A percentile compares a stretch with the other conserved stretches of the same genome.
Evolutionary conservation across 2,888 invertebrate genomes (phyloP).

Genomic region (Tetanocera ferruginea): DNA sequence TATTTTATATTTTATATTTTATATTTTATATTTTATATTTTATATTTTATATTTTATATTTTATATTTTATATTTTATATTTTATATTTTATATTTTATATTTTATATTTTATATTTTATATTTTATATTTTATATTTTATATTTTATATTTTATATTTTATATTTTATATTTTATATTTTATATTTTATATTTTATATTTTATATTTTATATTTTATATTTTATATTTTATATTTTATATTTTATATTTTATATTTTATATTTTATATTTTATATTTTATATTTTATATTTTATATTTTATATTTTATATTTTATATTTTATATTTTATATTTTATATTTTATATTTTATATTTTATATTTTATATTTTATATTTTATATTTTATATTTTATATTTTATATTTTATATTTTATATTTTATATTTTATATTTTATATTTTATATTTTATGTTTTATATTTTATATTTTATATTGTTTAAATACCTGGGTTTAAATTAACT

Average conservation of each 20-base stretch:
- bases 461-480: neutral
- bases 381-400: slow-evolving; percentile 18
- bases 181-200: slow-evolving; percentile 13
- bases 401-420: neutral
- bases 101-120: slow-evolving; percentile 1
- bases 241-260: slow-evolving; percentile 17
- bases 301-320: neutral
- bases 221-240: slow-evolving; percentile 26
- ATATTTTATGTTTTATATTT: neutral
- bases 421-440: slow-evolving; percentile 28
- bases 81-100: slow-evolving; percentile 36
- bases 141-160: neutral
- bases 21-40: slow-evolving; percentile 27
- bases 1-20: slow-evolving; percentile 33
- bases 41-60: neutral
- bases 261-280: slow-evolving; percentile 19
- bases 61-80: slow-evolving; percentile 33
- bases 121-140: neutral
- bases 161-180: neutral
- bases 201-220: slow-evolving; percentile 32
- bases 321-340: slow-evolving; percentile 5
- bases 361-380: slow-evolving; percentile 3
- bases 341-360: neutral
- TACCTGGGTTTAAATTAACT: neutral
- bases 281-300: slow-evolving; percentile 39